phyloP scores from a whole-genome alignment of 2,113 vertebrate genomes.

The Dendrocopos noguchii region DNA sequence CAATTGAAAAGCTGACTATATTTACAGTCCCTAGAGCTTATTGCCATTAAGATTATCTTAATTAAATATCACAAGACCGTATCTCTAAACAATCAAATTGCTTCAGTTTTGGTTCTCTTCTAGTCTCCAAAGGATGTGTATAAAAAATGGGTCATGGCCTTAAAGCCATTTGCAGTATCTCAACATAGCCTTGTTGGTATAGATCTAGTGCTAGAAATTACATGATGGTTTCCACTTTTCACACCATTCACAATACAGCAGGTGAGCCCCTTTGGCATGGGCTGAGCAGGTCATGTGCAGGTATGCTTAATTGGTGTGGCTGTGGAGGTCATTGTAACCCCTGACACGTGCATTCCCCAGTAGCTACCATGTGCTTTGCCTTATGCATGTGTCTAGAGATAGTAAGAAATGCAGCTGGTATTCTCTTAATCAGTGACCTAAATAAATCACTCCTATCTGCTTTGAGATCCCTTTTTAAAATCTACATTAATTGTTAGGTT shows the following conservation, averaged over 20 bases:
- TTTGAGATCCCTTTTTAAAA: background rate
- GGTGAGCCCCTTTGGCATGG: background rate
- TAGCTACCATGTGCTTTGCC: background rate
- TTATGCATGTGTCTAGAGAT: background rate
- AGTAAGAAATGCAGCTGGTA: background rate
- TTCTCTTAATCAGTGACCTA: background rate
- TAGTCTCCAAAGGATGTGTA: rapidly evolving
- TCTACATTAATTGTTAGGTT: background rate
- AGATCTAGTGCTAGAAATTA: background rate
- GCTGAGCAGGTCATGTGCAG: background rate
- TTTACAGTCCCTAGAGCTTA: background rate
- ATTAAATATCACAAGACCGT: background rate
- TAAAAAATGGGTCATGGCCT: background rate
- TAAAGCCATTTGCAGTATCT: background rate
- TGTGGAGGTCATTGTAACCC: background rate
- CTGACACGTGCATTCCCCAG: background rate
- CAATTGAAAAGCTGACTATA: background rate
- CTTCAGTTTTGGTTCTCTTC: background rate
- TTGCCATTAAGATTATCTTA: background rate
- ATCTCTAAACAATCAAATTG: background rate
- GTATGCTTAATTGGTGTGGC: background rate
- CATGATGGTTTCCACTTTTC: background rate
- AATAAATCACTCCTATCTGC: background rate
- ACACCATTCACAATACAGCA: background rate
- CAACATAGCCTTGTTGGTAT: background rate